Evolutionary conservation across 2,113 vertebrate genomes (phyloP).

Genomic region (Columba janthina): DNA sequence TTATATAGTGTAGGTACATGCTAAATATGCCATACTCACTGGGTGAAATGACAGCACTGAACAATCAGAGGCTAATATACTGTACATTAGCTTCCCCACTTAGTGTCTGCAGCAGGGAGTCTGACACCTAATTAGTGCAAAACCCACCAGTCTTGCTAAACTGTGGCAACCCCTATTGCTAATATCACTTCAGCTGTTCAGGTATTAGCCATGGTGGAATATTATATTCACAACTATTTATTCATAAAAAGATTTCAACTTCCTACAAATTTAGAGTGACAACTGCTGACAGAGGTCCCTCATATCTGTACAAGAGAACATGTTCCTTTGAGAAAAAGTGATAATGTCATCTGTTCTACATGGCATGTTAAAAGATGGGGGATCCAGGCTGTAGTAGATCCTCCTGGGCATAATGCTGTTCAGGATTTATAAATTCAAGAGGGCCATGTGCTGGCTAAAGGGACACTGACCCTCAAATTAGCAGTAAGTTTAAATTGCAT

Average conservation of each 20-base stretch:
- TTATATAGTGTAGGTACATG: background rate
- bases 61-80: background rate
- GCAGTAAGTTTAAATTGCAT: background rate
- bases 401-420: background rate
- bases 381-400: background rate
- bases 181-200: background rate
- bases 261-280: background rate
- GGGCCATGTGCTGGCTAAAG: background rate
- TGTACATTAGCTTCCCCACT: background rate
- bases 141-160: background rate
- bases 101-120: background rate
- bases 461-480: background rate
- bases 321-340: background rate
- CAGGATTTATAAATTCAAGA: background rate
- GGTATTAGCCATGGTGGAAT: background rate
- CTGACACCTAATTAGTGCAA: background rate
- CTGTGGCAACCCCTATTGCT: background rate
- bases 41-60: background rate
- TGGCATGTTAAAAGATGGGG: background rate
- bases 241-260: background rate
- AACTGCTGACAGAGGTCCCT: background rate
- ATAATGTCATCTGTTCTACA: background rate
- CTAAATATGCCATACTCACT: background rate
- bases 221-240: background rate
- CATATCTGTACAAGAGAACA: background rate